Base-by-base conservation (phyloP, 2,888 invertebrate species). In the Norana najaformis region DNA sequence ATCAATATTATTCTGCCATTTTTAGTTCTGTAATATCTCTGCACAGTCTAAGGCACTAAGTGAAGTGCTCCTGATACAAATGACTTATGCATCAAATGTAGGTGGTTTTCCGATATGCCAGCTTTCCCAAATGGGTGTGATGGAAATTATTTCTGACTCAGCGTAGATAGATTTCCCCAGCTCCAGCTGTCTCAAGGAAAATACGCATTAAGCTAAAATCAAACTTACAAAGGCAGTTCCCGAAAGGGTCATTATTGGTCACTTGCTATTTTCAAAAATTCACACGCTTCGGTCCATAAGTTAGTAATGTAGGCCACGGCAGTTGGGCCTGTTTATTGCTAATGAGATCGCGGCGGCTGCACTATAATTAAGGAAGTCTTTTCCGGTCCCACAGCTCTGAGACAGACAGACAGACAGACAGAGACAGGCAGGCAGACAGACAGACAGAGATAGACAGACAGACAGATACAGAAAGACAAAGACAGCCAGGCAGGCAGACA, bases 321-420 rank as follows among this genome's bases (percentile, higher is more conserved):
- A 69, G 69, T 4, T 69, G 69, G n/a, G 30, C 30, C 69, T 69
- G n/a, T n/a, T 69, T n/a, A 69, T 13, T 8, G 30, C n/a, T 69
- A 69, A 69, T 69, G 69, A 69, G 69, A 30, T 69, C 30, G 30
- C 69, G 69, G 30, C 69, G 69, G 69, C 69, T n/a, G n/a, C n/a
- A 69, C n/a, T 69, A 69, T 69, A 69, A 69, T 69, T 69, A 69
- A 69, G 69, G 69, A 30, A 69, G n/a, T n/a, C 69, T 69, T 69
- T 69, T 69, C 69, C 69, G 30, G n/a, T 8, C 69, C 8, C n/a
- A n/a, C 69, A 69, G 69, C 20, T 47, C 47, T 23, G 2, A 47
- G 23, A 47, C 23, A 20, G 47, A 47, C 47, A 23, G 23, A 41
- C 41, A 41, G 16, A 3, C 14, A 41, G 16, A 16, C 41, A 16